Evolutionary conservation across 2,888 invertebrate species (phyloP), one percentile per base, ranked within the genome.

Genomic region (Sylvicola fuscatus): DNA sequence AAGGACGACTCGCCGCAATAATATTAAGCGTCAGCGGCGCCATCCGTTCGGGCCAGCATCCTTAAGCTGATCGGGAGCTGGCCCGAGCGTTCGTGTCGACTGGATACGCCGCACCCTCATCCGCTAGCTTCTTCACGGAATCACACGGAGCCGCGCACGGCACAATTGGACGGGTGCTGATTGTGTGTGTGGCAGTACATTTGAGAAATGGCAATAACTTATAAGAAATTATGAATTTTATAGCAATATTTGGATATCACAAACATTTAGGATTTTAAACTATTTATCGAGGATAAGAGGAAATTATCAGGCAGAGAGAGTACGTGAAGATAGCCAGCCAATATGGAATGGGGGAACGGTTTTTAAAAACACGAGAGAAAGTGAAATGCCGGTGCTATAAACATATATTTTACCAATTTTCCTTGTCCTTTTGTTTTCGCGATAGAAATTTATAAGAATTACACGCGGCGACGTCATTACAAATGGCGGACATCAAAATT

Each of bases 1-100:
- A 76, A 79, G 57, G 80, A 80, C 58, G 80, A 82, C 55, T 70
- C 75, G 54, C 78, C 76, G 49, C 78, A 78, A 62, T 76, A 77
- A 64, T 63, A 55, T 21, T 21, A 21, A 21, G 21, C n/a, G n/a
- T n/a, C n/a, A n/a, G 21, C 4, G 8, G 21, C 21, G 21, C 21
- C 21, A 8, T 21, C 5, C 21, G 21, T 21, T 21, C 21, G 21
- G 8, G 21, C 21, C 21, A 21, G 5, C 21, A 21, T 6, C 21
- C 21, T 4, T 8, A 21, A 21, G n/a, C n/a, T n/a, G n/a, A n/a
- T n/a, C n/a, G n/a, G n/a, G n/a, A n/a, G n/a, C n/a, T n/a, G n/a
- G n/a, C n/a, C n/a, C n/a, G n/a, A n/a, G n/a, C n/a, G n/a, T n/a
- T n/a, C n/a, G n/a, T n/a, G n/a, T n/a, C n/a, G n/a, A n/a, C n/a